phyloP scores from a whole-genome alignment of 37 sponge, comb jelly and placozoan species.

The Beroe forskalii region DNA sequence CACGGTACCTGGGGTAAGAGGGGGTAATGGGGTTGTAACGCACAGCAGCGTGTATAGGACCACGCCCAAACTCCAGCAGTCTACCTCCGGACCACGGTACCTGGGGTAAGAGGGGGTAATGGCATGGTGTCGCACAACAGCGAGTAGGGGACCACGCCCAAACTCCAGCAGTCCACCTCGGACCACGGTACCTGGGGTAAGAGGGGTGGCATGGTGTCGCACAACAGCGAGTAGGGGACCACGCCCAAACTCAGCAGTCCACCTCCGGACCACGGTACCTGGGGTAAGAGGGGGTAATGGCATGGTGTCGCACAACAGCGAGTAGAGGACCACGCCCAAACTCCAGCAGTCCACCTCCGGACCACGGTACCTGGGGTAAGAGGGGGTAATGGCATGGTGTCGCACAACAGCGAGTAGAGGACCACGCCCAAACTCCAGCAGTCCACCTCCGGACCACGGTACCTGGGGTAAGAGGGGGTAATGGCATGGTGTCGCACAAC shows the following conservation, averaged over 20 bases:
- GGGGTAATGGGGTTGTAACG: constrained; percentile 85
- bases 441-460: constrained; percentile 81
- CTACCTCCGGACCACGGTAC: constrained; percentile 80
- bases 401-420: constrained; percentile 82
- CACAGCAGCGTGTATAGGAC: constrained; percentile 84
- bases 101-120: too few species aligned
- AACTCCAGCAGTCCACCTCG: too few species aligned
- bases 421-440: constrained; percentile 86
- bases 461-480: too few species aligned
- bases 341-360: constrained; percentile 87
- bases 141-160: too few species aligned
- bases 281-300: too few species aligned
- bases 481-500: constrained; percentile 85
- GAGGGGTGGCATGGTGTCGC: too few species aligned
- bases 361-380: constrained; percentile 73
- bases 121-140: too few species aligned
- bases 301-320: constrained; percentile 83
- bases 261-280: too few species aligned
- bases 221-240: too few species aligned
- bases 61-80: constrained; percentile 85
- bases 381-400: constrained; percentile 88
- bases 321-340: constrained; percentile 82
- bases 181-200: too few species aligned
- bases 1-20: constrained; percentile 72
- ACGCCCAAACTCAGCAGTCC: too few species aligned